Base-by-base conservation (phyloP, 2,888 invertebrate species). In the Lithophane leautieri region DNA sequence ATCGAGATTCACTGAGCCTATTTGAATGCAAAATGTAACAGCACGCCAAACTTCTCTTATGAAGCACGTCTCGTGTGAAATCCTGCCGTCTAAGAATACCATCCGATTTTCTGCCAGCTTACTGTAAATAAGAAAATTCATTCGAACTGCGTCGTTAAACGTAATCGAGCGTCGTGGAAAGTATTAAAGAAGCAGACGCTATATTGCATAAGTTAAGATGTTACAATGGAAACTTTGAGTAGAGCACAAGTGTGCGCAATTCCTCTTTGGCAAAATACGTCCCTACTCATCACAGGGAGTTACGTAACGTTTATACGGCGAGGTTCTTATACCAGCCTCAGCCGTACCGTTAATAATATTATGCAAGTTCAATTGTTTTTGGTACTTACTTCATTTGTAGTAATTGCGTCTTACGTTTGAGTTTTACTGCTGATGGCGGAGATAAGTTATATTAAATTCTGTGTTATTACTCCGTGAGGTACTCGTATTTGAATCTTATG, bases 151-250 rank as follows among this genome's bases (percentile, higher is more conserved):
- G 94, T 93, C 94, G 95, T 96, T 96, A 96, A 95, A 94, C 91
- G 95, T 95, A 96, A 96, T 96, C 96, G 96, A 96, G 95, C 96
- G 95, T 93, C 92, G 92, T 92, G 92, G 94, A 95, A 96, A 96
- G 96, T 96, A 96, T 96, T 95, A 96, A 95, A 94, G 94, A 94
- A 94, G 94, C 94, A 94, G 93, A 94, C 94, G 94, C 92, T 94
- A 95, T 96, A 96, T 95, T 95, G 95, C 96, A 94, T 95, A 96
- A 96, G 96, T 96, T 96, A 93, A 93, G 95, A 94, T 94, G 94
- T 96, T 92, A 95, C 95, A 96, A 94, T 95, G 95, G 92, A 96
- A 96, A 96, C 93, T 96, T 96, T 92, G 94, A 92, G 92, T 91
- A 92, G 91, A 93, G 93, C 94, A 92, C 94, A 92, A 95, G 94